Percentiles rank a stretch among this genome's conserved stretches.
Conservation (phyloP, 2,888 invertebrate genomes). For the Neoascia interrupta region DNA sequence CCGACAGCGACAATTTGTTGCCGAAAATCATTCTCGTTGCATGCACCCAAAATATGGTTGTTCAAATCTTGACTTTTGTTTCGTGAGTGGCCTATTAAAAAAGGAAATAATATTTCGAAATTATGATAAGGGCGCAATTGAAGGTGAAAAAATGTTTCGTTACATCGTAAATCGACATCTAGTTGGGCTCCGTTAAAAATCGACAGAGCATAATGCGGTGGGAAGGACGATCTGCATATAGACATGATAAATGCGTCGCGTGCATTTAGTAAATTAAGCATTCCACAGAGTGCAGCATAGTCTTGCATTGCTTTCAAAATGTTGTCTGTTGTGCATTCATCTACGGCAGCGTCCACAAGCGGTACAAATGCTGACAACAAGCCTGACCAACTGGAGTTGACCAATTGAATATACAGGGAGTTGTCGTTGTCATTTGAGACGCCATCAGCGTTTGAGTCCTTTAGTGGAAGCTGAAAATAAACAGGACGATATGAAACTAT, state of each 20-base stretch:
- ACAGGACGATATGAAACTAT: neutral
- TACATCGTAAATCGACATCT: constrained; percentile 80
- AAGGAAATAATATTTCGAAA: constrained; percentile 14
- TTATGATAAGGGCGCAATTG: constrained; percentile 3
- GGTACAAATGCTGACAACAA: constrained; percentile 94
- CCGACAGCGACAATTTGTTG: constrained; percentile 99
- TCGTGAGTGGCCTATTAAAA: constrained; percentile 79
- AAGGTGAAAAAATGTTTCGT: constrained; percentile 23
- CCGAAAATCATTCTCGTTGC: constrained; percentile 86
- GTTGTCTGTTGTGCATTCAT: constrained; percentile 94
- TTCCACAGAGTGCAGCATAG: constrained; percentile 93
- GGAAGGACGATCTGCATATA: constrained; percentile 97
- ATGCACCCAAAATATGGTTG: constrained; percentile 80
- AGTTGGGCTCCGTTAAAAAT: constrained; percentile 86
- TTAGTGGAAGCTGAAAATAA: constrained; percentile 15
- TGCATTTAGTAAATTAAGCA: constrained; percentile 87
- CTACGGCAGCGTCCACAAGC: constrained; percentile 96
- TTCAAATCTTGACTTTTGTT: constrained; percentile 81
- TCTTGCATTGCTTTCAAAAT: constrained; percentile 95
- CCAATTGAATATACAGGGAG: constrained; percentile 84
- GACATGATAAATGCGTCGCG: constrained; percentile 97
- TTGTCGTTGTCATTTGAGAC: constrained; percentile 67
- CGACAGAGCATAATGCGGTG: constrained; percentile 95
- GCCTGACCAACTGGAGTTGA: constrained; percentile 97
- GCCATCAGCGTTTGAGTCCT: constrained; percentile 74